These are phyloP conservation scores for Taphrorychus bicolor DNA, from an alignment of 2,888 invertebrate genomes.

Conservation along the genomic window DNA sequence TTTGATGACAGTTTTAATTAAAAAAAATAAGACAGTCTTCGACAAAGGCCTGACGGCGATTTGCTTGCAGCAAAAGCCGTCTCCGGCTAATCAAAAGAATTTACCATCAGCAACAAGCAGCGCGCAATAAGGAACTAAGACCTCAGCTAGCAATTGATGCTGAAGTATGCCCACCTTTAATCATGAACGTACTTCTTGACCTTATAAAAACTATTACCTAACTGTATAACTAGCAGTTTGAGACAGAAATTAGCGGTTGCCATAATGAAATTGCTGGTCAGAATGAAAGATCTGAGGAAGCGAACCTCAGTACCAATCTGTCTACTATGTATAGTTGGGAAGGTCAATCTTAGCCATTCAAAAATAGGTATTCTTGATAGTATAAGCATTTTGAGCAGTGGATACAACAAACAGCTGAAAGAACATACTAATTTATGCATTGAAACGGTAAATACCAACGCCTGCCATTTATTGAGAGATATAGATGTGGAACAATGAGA, in stretches of 20 bases:
- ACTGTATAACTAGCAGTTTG: slow-evolving; percentile 43
- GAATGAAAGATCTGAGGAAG: slow-evolving; percentile 32
- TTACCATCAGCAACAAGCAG: not conserved
- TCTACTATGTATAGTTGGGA: not conserved
- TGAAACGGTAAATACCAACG: slow-evolving; percentile 35
- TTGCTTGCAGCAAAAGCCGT: not conserved
- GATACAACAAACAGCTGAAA: not conserved
- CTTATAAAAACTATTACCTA: slow-evolving; percentile 42
- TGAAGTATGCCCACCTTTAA: slow-evolving; percentile 24
- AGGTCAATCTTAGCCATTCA: not conserved
- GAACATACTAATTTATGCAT: slow-evolving; percentile 21
- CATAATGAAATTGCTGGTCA: slow-evolving; percentile 39
- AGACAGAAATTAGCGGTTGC: slow-evolving; percentile 43
- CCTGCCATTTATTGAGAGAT: slow-evolving; percentile 39
- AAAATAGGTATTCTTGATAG: not conserved
- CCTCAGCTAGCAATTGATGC: slow-evolving; percentile 16
- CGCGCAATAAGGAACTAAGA: slow-evolving; percentile 9
- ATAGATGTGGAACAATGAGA: slow-evolving; percentile 26
- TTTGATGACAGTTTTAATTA: not conserved
- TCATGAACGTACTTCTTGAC: slow-evolving; percentile 24
- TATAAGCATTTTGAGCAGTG: no score
- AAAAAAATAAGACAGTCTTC: not conserved
- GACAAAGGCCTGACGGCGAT: not conserved
- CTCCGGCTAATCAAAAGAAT: not conserved
- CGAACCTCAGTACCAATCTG: not conserved